Conservation (phyloP, 2,113 vertebrate species). For the Sebastes schlegelii region DNA sequence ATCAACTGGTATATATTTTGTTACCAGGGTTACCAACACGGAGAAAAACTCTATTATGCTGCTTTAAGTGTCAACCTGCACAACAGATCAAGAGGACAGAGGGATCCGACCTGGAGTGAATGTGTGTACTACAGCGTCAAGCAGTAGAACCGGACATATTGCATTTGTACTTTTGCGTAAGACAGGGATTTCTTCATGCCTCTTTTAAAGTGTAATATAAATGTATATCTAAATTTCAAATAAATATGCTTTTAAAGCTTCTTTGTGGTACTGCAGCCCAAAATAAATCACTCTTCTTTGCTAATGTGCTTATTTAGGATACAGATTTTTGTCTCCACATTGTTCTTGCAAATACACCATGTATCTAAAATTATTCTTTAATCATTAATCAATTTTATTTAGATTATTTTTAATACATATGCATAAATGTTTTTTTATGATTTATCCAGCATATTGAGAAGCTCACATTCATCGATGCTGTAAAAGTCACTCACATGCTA, state of each 20-base stretch:
- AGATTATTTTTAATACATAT: not conserved
- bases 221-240: too few relatives aligned
- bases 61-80: not conserved
- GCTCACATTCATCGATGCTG: not conserved
- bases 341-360: too few relatives aligned
- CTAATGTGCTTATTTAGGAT: too few relatives aligned
- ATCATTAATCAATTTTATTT: too few relatives aligned
- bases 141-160: not conserved
- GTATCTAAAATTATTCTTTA: too few relatives aligned
- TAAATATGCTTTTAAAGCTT: too few relatives aligned
- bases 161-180: not conserved
- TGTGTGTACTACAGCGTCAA: not conserved
- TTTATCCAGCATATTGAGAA: not conserved
- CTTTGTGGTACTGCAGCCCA: too few relatives aligned
- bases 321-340: too few relatives aligned
- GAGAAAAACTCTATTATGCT: not conserved
- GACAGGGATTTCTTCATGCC: not conserved
- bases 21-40: not conserved
- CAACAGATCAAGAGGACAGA: not conserved
- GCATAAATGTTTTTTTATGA: not conserved
- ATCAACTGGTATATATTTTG: not conserved
- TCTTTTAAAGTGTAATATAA: not conserved
- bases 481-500: not conserved
- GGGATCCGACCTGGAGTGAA: slow-evolving; percentile 2
- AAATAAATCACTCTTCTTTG: too few relatives aligned